These are phyloP conservation scores for Archivesica marissinica DNA, from an alignment of 1,140 invertebrate species.

Conservation along the genomic window DNA sequence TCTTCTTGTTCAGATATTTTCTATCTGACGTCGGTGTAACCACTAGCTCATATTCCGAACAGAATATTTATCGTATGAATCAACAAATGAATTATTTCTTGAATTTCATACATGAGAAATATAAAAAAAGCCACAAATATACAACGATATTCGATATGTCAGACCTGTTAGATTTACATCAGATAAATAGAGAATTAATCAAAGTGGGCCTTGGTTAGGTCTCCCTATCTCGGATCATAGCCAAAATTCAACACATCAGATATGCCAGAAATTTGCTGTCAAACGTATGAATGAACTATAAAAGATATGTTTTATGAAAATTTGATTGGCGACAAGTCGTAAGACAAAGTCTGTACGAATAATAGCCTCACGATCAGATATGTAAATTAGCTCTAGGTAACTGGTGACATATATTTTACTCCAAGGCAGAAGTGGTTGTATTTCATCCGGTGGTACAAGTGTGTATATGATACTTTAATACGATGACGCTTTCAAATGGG, in stretches of 20 bases:
- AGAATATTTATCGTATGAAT: background rate
- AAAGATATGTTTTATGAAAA: background rate
- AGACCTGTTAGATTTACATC: conserved; percentile 12
- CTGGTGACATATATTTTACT: background rate
- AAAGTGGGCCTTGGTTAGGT: background rate
- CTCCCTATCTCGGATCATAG: background rate
- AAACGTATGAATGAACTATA: conserved; percentile 18
- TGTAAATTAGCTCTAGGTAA: conserved; percentile 6
- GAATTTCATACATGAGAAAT: conserved; percentile 24
- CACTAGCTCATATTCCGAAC: background rate
- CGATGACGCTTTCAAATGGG: too few relatives aligned
- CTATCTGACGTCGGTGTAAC: too few relatives aligned
- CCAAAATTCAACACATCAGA: conserved; percentile 3
- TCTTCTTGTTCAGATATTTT: too few relatives aligned
- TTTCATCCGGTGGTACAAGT: too few relatives aligned
- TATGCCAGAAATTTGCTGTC: conserved; percentile 11
- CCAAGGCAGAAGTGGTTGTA: too few relatives aligned
- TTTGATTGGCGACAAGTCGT: conserved; percentile 26
- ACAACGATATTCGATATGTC: conserved; percentile 30
- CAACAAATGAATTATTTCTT: conserved; percentile 35
- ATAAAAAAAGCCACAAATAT: conserved; percentile 14
- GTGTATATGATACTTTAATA: too few relatives aligned
- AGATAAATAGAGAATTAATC: conserved; percentile 32
- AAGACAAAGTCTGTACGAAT: conserved; percentile 22
- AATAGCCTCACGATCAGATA: conserved; percentile 1